Evolutionary conservation across 2,888 invertebrate species (phyloP), one percentile per base, ranked within the genome.

Genomic region (Dryadula phaetusa): DNA sequence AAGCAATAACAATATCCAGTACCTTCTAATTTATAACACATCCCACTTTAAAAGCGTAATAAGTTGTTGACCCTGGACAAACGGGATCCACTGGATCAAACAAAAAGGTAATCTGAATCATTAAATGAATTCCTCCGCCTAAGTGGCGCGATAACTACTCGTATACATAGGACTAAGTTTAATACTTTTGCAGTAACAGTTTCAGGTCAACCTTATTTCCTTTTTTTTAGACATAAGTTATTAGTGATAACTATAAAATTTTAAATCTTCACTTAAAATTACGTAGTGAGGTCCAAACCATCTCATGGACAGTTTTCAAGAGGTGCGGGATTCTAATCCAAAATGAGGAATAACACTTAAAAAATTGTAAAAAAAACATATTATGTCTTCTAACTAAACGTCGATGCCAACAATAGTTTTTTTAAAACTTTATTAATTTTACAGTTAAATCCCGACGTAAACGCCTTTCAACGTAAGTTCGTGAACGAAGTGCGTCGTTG

Each of bases 401-500:
- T n/a, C n/a, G n/a, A n/a, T 37, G 12, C n/a, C 6, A 25, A n/a
- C 25, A 49, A 25, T 25, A 20, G 7, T 37, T 37, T n/a, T n/a
- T 40, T 37, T 16, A 40, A 16, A 0, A 3, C 4, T 25, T 32
- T 14, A n/a, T n/a, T 46, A n/a, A n/a, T 12, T 37, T 49, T 4
- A 28, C 92, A 98, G 98, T 87, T 98, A 76, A 98, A 98, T 84
- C 94, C 95, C 62, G 95, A 96, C 76, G 96, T 97, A 40, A 98
- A 97, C 87, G 96, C 96, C 37, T 98, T 98, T 87, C 98, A 98
- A 93, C 95, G 98, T 74, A 98, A 97, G 86, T 98, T 97, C 93
- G 98, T 98, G n/a, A 96, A 95, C 82, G 98, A 98, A 85, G 97
- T 98, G 47, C 94, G 98, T 66, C 94, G 98, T 74, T 98, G 97